These are phyloP conservation scores for Geotrupes spiniger DNA, from an alignment of 2,888 invertebrate species.

Conservation along the genomic window DNA sequence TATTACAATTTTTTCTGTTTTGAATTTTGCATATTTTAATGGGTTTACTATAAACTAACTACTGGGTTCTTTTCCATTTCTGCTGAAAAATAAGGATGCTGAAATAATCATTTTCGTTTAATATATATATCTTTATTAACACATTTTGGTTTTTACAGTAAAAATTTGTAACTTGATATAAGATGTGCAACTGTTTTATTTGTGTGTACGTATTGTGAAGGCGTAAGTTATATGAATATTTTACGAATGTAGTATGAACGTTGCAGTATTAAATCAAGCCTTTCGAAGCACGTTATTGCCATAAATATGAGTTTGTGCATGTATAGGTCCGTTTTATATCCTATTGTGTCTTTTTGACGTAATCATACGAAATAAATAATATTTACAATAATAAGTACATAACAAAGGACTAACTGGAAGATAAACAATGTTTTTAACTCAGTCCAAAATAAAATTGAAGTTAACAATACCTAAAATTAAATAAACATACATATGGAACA, in stretches of 20 bases:
- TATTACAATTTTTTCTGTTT: no score
- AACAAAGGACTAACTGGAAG: constrained; percentile 30
- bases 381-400: constrained; percentile 37
- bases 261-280: constrained; percentile 18
- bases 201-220: constrained; percentile 29
- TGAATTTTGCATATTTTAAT: no score
- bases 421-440: constrained; percentile 4
- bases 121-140: neutral
- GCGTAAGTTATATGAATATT: constrained; percentile 18
- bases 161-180: constrained; percentile 18
- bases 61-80: no score
- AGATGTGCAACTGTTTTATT: constrained; percentile 20
- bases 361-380: constrained; percentile 33
- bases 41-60: no score
- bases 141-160: constrained; percentile 18
- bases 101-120: no score
- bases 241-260: constrained; percentile 8
- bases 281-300: constrained; percentile 21
- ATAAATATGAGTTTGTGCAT: constrained; percentile 22
- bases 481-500: constrained; percentile 16
- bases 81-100: no score
- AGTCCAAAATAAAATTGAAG: constrained; percentile 17
- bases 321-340: constrained; percentile 11
- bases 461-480: constrained; percentile 21
- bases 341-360: constrained; percentile 16